These are phyloP conservation scores for Netta rufina DNA, from an alignment of 2,797 vertebrate genomes.

Conservation along the genomic window DNA sequence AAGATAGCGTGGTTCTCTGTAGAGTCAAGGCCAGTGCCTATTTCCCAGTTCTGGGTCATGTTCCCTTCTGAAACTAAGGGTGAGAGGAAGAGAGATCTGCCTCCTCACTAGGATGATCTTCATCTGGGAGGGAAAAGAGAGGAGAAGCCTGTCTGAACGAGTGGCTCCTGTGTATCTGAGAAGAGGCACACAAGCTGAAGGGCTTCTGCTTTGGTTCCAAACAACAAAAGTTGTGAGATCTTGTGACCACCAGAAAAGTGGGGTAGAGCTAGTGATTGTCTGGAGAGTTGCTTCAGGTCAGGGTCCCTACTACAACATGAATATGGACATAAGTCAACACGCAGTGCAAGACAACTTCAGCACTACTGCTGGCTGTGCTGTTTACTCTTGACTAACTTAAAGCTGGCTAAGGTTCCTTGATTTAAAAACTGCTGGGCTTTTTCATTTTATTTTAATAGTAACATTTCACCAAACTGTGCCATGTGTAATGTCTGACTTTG, in stretches of 20 bases:
- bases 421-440: not conserved
- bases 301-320: not conserved
- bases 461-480: not conserved
- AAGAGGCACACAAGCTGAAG: not conserved
- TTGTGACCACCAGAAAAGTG: not conserved
- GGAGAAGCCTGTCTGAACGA: not conserved
- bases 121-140: not conserved
- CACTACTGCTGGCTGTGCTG: not conserved
- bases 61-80: not conserved
- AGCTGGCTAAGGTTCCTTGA: not conserved
- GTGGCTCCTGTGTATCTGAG: not conserved
- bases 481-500: not conserved
- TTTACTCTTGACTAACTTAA: not conserved
- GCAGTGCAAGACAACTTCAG: not conserved
- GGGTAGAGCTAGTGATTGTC: not conserved
- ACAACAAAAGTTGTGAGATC: not conserved
- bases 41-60: not conserved
- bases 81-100: not conserved
- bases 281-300: not conserved
- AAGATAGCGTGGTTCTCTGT: not conserved
- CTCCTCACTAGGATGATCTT: not conserved
- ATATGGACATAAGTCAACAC: not conserved
- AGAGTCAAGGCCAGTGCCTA: not conserved
- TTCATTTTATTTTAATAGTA: not conserved
- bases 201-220: not conserved